Percentiles rank a stretch among this genome's conserved stretches.
phyloP scores from a whole-genome alignment of 2,888 invertebrate species.

The Plebejus anna region DNA sequence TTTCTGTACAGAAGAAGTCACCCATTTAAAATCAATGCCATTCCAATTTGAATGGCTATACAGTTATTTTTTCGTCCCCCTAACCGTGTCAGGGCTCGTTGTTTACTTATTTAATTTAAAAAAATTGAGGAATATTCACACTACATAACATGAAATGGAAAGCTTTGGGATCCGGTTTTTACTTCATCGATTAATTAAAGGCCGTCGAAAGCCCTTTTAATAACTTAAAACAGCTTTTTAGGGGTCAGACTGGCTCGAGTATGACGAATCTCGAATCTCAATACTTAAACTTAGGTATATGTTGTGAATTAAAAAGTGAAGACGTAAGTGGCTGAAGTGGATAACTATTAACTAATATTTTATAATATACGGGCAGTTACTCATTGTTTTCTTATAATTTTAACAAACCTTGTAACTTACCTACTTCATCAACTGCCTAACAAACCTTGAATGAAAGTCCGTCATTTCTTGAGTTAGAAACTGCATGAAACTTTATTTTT shows the following conservation, averaged over 20 bases:
- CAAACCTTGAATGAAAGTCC: too few relatives aligned
- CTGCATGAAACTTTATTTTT: too few relatives aligned
- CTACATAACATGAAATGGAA: background rate
- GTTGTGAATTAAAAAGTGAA: background rate
- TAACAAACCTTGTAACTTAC: too few relatives aligned
- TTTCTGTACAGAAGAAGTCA: background rate
- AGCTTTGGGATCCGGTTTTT: background rate
- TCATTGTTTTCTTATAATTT: too few relatives aligned
- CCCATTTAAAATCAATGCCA: background rate
- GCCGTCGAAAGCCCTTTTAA: conserved; percentile 1
- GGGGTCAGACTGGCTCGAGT: background rate
- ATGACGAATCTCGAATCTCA: background rate
- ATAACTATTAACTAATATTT: too few relatives aligned
- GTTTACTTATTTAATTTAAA: background rate
- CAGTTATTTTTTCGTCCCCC: background rate
- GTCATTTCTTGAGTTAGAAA: too few relatives aligned
- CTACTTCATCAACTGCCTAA: too few relatives aligned
- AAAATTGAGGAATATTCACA: background rate
- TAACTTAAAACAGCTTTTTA: background rate
- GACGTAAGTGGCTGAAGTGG: too few relatives aligned
- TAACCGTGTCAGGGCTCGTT: background rate
- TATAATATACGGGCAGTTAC: too few relatives aligned
- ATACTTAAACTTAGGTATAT: too few relatives aligned
- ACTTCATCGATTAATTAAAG: conserved; percentile 1
- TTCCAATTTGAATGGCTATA: background rate